Percentiles rank a stretch among this genome's conserved stretches.
Evolutionary conservation across 2,888 invertebrate species (phyloP).

Genomic region (Salpingus planirostris): DNA sequence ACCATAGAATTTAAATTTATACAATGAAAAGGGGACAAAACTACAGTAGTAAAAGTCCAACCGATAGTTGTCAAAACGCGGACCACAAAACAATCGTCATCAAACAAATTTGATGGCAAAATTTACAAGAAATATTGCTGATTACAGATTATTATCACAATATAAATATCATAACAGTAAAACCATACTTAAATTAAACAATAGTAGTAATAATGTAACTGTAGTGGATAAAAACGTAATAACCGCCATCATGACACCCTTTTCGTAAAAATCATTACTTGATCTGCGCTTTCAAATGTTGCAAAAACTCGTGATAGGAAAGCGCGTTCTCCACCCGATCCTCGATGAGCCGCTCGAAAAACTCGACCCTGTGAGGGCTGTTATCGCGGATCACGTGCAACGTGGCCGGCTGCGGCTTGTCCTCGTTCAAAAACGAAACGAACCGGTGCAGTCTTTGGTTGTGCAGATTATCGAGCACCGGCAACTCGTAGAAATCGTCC

Average conservation of each 20-base stretch:
- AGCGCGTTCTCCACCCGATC: constrained; percentile 90
- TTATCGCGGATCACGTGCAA: constrained; percentile 86
- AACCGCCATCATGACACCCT: constrained; percentile 3
- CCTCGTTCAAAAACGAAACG: constrained; percentile 73
- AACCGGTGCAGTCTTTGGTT: constrained; percentile 72
- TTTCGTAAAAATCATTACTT: constrained; percentile 49
- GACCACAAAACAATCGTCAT: not conserved
- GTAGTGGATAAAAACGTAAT: constrained; percentile 8
- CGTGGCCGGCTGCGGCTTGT: constrained; percentile 70
- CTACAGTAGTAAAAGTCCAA: not conserved
- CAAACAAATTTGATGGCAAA: constrained; percentile 21
- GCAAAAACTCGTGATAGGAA: constrained; percentile 97
- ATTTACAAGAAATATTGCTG: constrained; percentile 31
- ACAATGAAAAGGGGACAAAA: too few species aligned
- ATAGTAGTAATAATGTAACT: too few species aligned
- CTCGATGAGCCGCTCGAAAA: constrained; percentile 85
- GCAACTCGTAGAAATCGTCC: constrained; percentile 70
- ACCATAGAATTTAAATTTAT: too few species aligned
- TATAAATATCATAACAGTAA: constrained; percentile 21
- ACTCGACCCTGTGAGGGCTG: constrained; percentile 69
- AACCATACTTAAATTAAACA: constrained; percentile 14
- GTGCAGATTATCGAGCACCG: constrained; percentile 64
- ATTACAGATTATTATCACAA: constrained; percentile 17
- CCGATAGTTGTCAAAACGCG: not conserved
- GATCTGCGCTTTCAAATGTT: constrained; percentile 84